Evolutionary conservation across 2,113 vertebrate genomes (phyloP), one percentile per base, ranked within the genome.

Genomic region (Petrocephalus microphthalmus): DNA sequence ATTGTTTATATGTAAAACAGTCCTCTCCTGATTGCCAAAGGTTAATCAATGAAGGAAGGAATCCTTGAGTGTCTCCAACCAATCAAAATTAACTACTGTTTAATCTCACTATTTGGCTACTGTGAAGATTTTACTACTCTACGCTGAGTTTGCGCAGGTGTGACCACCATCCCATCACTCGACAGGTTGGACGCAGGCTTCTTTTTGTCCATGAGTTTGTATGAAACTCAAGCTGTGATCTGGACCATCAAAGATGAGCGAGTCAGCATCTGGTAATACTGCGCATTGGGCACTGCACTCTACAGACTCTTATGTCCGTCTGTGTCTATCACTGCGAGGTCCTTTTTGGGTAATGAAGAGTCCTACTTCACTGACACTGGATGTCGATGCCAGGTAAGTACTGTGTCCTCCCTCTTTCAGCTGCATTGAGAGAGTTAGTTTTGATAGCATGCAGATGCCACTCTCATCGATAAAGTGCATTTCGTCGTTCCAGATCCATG

Each of bases 1-100:
- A 93, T 93, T 89, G 90, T 93, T 89, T 53, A 78, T 71, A 53
- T 67, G 54, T 22, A 71, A 88, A 86, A 42, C 64, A 78, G 84
- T 89, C 56, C 85, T 47, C 54, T 86, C 56, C 56, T 86, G 29
- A 33, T 53, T 78, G 37, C 53, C 8, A 45, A 53, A 74, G 20
- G 51, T 49, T 49, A 53, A 74, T 45, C 45, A 52, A 89, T 49
- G 54, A 67, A 85, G 33, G 33, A 45, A 56, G 74, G 51, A 57
- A 45, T 42, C 54, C 5, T 52, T 49, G n/a, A 10, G 54, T 19
- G 29, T 49, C 52, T 83, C 51, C 37, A 84, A 84, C 17, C 74
- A 88, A 47, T 57, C 52, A 83, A 84, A 82, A 45, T 37, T 45
- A 51, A 67, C 47, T 85, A 54, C 88, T 47, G 52, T 74, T 54